Percentiles rank a stretch among this genome's conserved stretches.
Evolutionary conservation across 2,797 vertebrate genomes (phyloP).

Genomic region (Lithobates pipiens): DNA sequence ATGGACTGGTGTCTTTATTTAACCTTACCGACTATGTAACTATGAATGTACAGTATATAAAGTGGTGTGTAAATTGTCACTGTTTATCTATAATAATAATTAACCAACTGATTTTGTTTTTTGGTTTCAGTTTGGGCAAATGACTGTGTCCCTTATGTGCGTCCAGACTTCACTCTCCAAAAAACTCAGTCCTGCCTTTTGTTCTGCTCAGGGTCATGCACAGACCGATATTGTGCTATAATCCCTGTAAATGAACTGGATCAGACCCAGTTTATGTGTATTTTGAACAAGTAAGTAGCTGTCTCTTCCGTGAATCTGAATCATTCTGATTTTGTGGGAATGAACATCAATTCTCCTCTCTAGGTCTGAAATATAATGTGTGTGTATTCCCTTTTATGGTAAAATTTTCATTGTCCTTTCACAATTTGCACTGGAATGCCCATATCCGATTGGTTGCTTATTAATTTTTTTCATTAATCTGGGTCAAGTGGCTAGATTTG

Average conservation of each 20-base stretch:
- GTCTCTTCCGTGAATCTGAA: constrained; percentile 64
- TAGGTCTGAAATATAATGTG: too few relatives aligned
- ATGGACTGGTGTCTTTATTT: too few relatives aligned
- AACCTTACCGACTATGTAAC: too few relatives aligned
- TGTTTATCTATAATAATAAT: neutral
- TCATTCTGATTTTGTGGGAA: constrained; percentile 63
- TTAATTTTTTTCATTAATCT: too few relatives aligned
- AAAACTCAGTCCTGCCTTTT: neutral
- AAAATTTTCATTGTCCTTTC: too few relatives aligned
- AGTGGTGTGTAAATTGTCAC: too few relatives aligned
- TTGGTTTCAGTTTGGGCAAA: constrained; percentile 11
- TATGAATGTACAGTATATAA: too few relatives aligned
- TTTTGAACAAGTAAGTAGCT: constrained; percentile 30
- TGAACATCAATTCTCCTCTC: too few relatives aligned
- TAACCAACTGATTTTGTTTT: neutral
- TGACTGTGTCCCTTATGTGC: constrained; percentile 11
- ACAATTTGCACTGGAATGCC: too few relatives aligned
- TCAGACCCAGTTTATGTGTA: neutral
- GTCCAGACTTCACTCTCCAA: constrained; percentile 7
- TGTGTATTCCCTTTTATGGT: too few relatives aligned
- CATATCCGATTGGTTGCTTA: too few relatives aligned
- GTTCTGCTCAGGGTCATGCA: neutral
- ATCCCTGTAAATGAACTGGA: neutral
- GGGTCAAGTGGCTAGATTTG: too few relatives aligned
- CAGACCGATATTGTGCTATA: neutral